Percentiles rank a stretch among this genome's conserved stretches.
These are phyloP conservation scores for Andricus grossulariae DNA, from an alignment of 1,140 invertebrate genomes.

Conservation along the genomic window DNA sequence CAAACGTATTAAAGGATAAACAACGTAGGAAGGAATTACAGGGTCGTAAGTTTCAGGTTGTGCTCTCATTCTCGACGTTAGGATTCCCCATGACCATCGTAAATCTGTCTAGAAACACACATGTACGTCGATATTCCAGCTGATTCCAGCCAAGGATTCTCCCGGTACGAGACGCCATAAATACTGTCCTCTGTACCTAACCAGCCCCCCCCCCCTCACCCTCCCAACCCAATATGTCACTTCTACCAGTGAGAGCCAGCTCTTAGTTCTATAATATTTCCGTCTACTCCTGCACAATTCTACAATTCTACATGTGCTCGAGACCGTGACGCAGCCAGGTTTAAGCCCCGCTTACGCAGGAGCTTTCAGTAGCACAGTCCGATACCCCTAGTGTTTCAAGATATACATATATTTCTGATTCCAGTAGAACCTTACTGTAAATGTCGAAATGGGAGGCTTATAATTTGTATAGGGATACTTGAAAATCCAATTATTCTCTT, in stretches of 20 bases:
- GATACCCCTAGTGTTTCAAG: conserved; percentile 2
- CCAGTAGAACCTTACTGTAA: neutral
- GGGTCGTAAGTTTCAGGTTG: conserved; percentile 38
- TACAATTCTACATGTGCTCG: conserved; percentile 56
- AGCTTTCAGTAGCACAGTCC: conserved; percentile 54
- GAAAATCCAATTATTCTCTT: conserved; percentile 8
- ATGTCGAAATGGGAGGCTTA: conserved; percentile 4
- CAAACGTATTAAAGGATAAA: conserved; percentile 51
- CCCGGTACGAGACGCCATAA: conserved; percentile 44
- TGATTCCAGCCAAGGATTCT: conserved; percentile 47
- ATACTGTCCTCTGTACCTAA: conserved; percentile 34
- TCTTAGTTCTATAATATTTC: conserved; percentile 28
- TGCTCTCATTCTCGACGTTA: conserved; percentile 36
- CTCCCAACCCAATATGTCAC: conserved; percentile 33
- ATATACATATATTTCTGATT: conserved; percentile 9
- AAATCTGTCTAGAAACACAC: conserved; percentile 52
- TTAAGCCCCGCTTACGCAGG: conserved; percentile 65
- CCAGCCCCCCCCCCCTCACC: neutral
- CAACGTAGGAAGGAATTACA: conserved; percentile 42
- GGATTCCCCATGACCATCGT: conserved; percentile 44
- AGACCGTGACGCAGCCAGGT: conserved; percentile 65
- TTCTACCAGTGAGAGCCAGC: conserved; percentile 13
- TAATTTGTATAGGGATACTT: conserved; percentile 14
- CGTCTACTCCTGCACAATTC: conserved; percentile 54
- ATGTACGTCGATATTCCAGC: conserved; percentile 57